Conservation (phyloP, 2,113 vertebrate genomes). For the Xenotilapia flavipinnis region DNA sequence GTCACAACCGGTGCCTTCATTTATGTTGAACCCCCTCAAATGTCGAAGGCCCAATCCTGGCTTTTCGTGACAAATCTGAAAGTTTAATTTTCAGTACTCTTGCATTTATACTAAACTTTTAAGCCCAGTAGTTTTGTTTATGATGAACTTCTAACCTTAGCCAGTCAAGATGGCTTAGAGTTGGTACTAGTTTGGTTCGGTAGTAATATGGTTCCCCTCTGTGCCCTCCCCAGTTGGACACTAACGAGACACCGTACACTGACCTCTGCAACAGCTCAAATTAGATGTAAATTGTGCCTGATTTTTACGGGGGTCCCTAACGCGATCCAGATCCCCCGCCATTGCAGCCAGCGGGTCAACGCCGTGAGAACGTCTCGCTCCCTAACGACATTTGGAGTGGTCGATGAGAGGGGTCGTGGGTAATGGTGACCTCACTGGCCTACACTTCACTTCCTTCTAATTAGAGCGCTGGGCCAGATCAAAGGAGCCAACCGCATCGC, state of each 20-base stretch:
- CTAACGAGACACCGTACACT: slow-evolving; percentile 62
- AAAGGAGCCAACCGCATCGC: slow-evolving; percentile 83
- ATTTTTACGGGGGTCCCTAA: slow-evolving; percentile 75
- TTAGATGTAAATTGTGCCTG: slow-evolving; percentile 72
- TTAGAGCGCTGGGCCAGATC: slow-evolving; percentile 90
- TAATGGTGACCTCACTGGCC: slow-evolving; percentile 90
- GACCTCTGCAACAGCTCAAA: slow-evolving; percentile 63
- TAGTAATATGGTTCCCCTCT: slow-evolving; percentile 16
- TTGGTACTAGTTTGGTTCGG: slow-evolving; percentile 31
- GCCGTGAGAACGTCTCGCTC: slow-evolving; percentile 81
- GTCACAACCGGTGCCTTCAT: background rate
- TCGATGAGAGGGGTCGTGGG: slow-evolving; percentile 81
- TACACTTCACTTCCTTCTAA: slow-evolving; percentile 98
- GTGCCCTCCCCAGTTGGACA: slow-evolving; percentile 31
- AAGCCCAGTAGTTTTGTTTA: background rate
- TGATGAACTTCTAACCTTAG: slow-evolving; percentile 43
- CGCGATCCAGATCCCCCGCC: slow-evolving; percentile 76
- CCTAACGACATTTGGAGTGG: slow-evolving; percentile 84
- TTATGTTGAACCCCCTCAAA: background rate
- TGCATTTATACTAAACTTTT: background rate
- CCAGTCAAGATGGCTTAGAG: slow-evolving; percentile 32
- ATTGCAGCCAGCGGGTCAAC: slow-evolving; percentile 57
- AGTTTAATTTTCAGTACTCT: background rate
- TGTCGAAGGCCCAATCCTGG: background rate
- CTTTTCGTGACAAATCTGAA: slow-evolving; percentile 21